Conservation (phyloP, 1,140 invertebrate species). For the Pogonognathellus flavescens region DNA sequence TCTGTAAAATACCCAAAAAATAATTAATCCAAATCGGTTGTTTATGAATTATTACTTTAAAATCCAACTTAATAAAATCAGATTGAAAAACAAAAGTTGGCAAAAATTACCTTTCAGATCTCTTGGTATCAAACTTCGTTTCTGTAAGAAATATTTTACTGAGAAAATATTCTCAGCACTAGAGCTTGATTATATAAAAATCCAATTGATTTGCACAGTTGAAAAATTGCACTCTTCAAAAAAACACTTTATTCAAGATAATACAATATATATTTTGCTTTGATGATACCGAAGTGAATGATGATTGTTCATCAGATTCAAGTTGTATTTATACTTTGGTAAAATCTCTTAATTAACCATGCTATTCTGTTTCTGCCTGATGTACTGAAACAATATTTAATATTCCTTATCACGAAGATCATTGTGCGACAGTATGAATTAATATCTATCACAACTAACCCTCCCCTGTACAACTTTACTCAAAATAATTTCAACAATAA, state of each 20-base stretch:
- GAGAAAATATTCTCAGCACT: neutral
- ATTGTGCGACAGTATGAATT: neutral
- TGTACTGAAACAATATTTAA: too few species aligned
- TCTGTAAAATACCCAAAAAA: constrained; percentile 5
- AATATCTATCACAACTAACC: too few species aligned
- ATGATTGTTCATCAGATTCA: neutral
- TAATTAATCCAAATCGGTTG: neutral
- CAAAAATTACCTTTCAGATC: neutral
- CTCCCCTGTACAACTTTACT: too few species aligned
- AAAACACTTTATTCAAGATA: too few species aligned
- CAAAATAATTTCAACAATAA: too few species aligned
- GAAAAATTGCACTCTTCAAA: neutral
- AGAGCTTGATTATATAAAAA: neutral
- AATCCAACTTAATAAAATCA: too few species aligned
- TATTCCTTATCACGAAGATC: neutral
- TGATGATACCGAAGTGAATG: constrained; percentile 12
- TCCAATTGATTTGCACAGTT: neutral
- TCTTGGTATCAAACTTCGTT: neutral
- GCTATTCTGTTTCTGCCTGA: too few species aligned
- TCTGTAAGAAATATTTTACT: neutral
- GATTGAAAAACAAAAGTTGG: neutral
- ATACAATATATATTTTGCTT: neutral
- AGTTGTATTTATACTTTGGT: constrained; percentile 29
- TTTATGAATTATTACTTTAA: too few species aligned
- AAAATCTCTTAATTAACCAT: neutral